Base-by-base conservation (phyloP, 2,113 vertebrate genomes). In the Cynocephalus volans region DNA sequence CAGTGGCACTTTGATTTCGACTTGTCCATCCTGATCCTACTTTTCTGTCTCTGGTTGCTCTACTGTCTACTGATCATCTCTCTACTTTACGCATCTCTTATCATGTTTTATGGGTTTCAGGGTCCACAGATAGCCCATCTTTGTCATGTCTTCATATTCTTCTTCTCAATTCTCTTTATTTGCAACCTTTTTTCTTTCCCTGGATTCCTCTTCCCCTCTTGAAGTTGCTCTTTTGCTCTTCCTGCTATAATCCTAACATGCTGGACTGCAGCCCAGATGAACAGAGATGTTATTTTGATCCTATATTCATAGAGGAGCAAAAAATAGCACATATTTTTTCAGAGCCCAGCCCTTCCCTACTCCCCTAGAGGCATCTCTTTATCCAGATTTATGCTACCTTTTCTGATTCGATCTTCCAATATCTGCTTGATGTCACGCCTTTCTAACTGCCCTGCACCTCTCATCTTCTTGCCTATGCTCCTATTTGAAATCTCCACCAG, bases 401-500 rank as follows among this genome's bases (percentile, higher is more conserved):
- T 79, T 81, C 95, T 76, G 77, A 92, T 87, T 36, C 83, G 79
- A 50, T 52, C 24, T 95, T 48, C 80, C 52, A 52, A 3, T 31
- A 45, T n/a, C 67, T 0, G 8, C 67, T 62, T 36, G 75, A 8
- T 26, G 12, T 31, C 93, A 28, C 1, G 14, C 82, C n/a, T 54
- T 76, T 95, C 50, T 91, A 48, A 76, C 52, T n/a, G 36, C 19
- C 81, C 75, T 52, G 85, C 70, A 54, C 70, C 90, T 90, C 72
- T 93, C 83, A 13, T 90, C 41, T 90, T 69, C 92, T 95, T 6
- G 80, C 41, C 69, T 93, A 70, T 0, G 2, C 81, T 33, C 95
- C 96, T 96, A 86, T 98, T 97, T 97, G 90, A 98, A 97, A 97
- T 98, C 97, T 98, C 97, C 94, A 98, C 98, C 98, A 99, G 98